phyloP scores from a whole-genome alignment of 2,113 vertebrate species.

The Lepisosteus oculatus region DNA sequence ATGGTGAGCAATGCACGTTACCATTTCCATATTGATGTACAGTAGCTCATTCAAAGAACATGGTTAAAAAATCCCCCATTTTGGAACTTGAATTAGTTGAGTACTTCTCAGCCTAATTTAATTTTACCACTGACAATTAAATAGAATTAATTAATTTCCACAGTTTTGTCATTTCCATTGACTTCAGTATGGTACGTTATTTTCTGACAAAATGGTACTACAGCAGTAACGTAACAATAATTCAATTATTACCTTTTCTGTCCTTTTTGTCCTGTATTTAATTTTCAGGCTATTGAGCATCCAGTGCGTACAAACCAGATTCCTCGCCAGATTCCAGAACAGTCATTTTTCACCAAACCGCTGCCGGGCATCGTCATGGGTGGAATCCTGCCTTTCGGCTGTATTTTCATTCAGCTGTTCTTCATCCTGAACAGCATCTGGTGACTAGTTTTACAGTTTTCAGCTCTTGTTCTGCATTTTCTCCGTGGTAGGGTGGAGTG shows the following conservation, averaged over 20 bases:
- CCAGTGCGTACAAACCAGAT: conserved; percentile 98
- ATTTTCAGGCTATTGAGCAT: conserved; percentile 85
- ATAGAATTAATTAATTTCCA: no score
- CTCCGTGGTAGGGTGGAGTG: no score
- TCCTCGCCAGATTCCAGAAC: conserved; percentile 94
- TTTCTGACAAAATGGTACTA: no score
- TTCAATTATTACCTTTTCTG: no score
- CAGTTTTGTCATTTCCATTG: no score
- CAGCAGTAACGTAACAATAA: no score
- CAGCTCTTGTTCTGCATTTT: no score
- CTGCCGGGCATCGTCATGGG: conserved; percentile 96
- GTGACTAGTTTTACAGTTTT: conserved; percentile 55
- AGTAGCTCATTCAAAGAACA: no score
- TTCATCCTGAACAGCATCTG: conserved; percentile 99
- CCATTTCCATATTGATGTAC: no score
- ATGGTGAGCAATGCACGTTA: no score
- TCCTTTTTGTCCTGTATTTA: neutral
- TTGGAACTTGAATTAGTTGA: neutral
- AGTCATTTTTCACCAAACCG: conserved; percentile 95
- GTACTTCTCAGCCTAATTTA: neutral
- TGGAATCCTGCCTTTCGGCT: conserved; percentile 95
- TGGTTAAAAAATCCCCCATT: no score
- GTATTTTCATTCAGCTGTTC: conserved; percentile 98
- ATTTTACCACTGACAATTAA: neutral
- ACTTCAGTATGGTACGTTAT: no score